A percentile compares a stretch with the other conserved stretches of the same genome.
phyloP scores from a whole-genome alignment of 2,888 invertebrate species.

The Dicyrtoma fusca region DNA sequence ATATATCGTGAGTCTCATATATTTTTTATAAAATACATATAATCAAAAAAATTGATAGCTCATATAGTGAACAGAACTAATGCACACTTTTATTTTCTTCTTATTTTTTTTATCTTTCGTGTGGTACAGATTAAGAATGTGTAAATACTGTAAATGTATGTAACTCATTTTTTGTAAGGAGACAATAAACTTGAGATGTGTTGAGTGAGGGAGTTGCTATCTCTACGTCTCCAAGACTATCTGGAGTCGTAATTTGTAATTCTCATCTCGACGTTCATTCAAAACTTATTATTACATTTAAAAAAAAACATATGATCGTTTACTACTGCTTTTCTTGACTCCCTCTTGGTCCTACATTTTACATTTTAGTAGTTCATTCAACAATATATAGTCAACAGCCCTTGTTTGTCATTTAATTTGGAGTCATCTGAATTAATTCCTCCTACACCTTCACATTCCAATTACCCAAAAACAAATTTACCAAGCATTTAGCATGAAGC shows the following conservation, averaged over 20 bases:
- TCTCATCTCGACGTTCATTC: neutral
- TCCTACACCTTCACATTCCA: conserved; percentile 4
- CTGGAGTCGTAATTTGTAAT: neutral
- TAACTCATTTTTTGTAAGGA: conserved; percentile 27
- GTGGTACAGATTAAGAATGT: conserved; percentile 7
- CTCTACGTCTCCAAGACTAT: neutral
- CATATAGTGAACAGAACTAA: too few relatives aligned
- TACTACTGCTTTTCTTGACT: too few relatives aligned
- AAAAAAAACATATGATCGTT: too few relatives aligned
- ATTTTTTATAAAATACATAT: conserved; percentile 15
- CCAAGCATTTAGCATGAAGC: too few relatives aligned
- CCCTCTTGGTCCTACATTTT: too few relatives aligned
- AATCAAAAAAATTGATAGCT: neutral
- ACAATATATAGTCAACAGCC: neutral
- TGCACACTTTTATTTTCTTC: neutral
- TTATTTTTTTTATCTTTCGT: conserved; percentile 9
- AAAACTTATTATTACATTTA: conserved; percentile 1
- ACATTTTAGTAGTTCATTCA: too few relatives aligned
- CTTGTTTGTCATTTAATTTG: conserved; percentile 7
- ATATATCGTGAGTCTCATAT: conserved; percentile 33
- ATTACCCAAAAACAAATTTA: neutral
- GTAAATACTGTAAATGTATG: conserved; percentile 13
- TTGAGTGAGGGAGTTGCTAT: conserved; percentile 12
- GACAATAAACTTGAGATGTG: conserved; percentile 39
- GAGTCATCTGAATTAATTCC: conserved; percentile 1